Evolutionary conservation across 2,797 vertebrate genomes (phyloP), one percentile per base, ranked within the genome.

Genomic region (Parauchenoglanis punctatus): DNA sequence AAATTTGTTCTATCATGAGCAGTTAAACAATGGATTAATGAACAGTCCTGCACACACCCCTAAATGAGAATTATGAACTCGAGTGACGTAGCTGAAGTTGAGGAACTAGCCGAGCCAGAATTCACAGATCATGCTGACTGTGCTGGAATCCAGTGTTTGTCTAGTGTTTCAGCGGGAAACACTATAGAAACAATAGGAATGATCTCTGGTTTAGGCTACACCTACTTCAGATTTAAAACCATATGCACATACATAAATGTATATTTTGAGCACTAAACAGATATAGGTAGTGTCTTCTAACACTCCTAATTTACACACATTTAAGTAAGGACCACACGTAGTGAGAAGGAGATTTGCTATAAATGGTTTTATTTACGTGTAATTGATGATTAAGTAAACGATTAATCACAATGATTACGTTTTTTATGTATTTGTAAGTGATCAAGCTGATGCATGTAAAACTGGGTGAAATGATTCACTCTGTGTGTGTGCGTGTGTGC

Each of bases 401-500:
- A 78, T 78, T 78, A 78, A 58, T 58, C 28, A 77, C 11, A 10
- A 78, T 58, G 0, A 20, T 46, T 67, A 15, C 12, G 0, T 40
- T 59, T 40, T 25, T 23, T 4, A 44, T 81, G 23, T 15, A 44
- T 59, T 40, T 61, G 35, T 81, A 40, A 44, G 4, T 46, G 35
- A 77, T 59, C 56, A 35, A 58, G 17, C 17, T 80, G 17, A 65
- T 65, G 80, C 44, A 67, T 83, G n/a, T 67, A 68, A 83, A 67
- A 49, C 46, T 82, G 35, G 63, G 58, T 35, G 78, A 81, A 78
- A 58, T 58, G 76, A 78, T 52, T 78, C 28, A 78, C 28, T 78
- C 1, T 11, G 18, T 46, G 63, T 58, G 81, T 67, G 23, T 63
- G 7, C 56, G 70, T 67, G 52, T 49, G 49, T n/a, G n/a, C 31